These are phyloP conservation scores for Sylvilagus floridanus DNA, from an alignment of 2,797 vertebrate genomes.

Conservation along the genomic window DNA sequence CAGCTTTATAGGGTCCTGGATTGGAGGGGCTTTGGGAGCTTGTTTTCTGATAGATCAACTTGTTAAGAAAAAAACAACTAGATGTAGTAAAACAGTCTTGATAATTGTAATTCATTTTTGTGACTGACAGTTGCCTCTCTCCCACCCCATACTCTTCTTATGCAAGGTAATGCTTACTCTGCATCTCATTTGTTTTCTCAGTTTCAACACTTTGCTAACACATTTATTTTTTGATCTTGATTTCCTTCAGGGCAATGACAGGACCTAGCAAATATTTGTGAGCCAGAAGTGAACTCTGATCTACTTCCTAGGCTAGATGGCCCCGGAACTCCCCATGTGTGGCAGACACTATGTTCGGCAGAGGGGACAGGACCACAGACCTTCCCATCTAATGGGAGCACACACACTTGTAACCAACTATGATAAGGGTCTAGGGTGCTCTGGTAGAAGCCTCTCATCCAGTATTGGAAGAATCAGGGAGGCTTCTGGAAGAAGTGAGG, in stretches of 20 bases:
- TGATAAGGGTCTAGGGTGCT: not conserved
- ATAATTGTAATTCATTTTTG: not conserved
- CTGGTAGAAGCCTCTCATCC: not conserved
- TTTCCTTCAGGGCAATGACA: not conserved
- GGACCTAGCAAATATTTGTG: not conserved
- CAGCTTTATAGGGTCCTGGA: not conserved
- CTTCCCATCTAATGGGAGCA: not conserved
- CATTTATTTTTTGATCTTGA: not conserved
- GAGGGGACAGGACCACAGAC: no score
- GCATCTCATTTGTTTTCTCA: not conserved
- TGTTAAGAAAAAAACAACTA: not conserved
- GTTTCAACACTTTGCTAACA: not conserved
- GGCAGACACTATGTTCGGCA: not conserved
- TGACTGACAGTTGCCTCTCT: not conserved
- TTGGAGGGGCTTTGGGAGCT: not conserved
- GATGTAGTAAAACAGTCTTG: not conserved
- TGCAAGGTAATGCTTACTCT: not conserved
- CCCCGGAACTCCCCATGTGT: not conserved
- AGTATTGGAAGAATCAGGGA: not conserved
- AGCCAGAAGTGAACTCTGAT: not conserved
- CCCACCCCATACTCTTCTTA: no score
- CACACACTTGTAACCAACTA: not conserved
- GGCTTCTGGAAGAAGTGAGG: not conserved
- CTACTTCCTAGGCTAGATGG: not conserved
- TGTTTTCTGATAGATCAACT: not conserved